These are phyloP conservation scores for Pygmarrhopalites habei DNA, from an alignment of 1,140 invertebrate species.

Conservation along the genomic window DNA sequence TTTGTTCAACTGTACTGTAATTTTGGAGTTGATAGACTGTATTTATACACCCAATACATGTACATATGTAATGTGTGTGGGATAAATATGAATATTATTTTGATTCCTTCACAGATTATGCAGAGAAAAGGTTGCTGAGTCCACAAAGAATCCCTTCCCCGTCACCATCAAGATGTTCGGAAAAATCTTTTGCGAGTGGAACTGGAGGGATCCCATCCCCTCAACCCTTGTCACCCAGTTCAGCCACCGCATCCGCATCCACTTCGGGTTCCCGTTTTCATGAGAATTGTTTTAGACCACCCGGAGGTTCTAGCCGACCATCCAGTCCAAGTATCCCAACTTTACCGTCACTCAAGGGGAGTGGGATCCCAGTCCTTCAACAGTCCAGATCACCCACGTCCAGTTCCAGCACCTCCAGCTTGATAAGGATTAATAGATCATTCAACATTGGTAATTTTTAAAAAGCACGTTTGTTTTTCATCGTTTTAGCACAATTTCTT, in stretches of 20 bases:
- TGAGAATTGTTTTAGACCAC: background rate
- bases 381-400: background rate
- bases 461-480: background rate
- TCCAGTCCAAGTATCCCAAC: background rate
- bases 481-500: background rate
- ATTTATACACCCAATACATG: too few species aligned
- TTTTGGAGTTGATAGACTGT: too few species aligned
- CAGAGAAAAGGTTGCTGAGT: background rate
- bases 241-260: background rate
- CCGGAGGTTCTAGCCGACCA: background rate
- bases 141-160: background rate
- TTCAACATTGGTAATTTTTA: background rate
- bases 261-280: background rate
- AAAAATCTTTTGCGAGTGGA: background rate
- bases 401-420: background rate
- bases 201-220: conserved; percentile 5
- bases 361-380: background rate
- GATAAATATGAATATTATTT: background rate
- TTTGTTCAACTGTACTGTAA: too few species aligned
- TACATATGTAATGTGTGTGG: background rate
- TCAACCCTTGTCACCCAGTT: background rate
- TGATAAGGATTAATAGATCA: background rate
- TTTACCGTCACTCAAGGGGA: background rate
- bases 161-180: background rate
- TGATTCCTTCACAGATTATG: conserved; percentile 1